These are phyloP conservation scores for Coenonympha arcania DNA, from an alignment of 2,888 invertebrate species.

Conservation along the genomic window DNA sequence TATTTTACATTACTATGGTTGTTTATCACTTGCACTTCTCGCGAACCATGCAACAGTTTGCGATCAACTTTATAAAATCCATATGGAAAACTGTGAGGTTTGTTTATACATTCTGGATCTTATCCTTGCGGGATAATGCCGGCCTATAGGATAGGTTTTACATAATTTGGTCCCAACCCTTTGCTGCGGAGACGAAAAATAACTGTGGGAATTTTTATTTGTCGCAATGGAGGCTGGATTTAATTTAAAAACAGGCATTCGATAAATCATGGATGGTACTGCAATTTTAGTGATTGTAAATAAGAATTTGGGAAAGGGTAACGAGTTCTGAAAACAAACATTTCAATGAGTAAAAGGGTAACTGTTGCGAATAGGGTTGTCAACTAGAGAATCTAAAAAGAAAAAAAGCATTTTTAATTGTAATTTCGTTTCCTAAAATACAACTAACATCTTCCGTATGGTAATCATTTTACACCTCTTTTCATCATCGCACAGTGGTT, in stretches of 20 bases:
- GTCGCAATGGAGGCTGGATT: conserved; percentile 43
- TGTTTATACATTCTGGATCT: conserved; percentile 71
- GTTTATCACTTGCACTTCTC: too few relatives aligned
- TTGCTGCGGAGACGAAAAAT: conserved; percentile 48
- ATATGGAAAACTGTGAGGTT: conserved; percentile 68
- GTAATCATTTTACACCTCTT: too few relatives aligned
- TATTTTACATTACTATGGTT: too few relatives aligned
- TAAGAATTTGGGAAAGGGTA: conserved; percentile 56
- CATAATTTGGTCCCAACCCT: conserved; percentile 67
- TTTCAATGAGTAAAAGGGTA: conserved; percentile 53
- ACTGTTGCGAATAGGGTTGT: conserved; percentile 38
- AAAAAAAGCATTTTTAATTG: too few relatives aligned
- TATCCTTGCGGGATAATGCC: conserved; percentile 71
- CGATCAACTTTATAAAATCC: conserved; percentile 60
- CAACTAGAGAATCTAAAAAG: neutral
- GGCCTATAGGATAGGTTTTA: conserved; percentile 69
- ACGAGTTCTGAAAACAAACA: conserved; percentile 67
- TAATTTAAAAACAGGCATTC: conserved; percentile 63
- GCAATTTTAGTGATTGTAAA: conserved; percentile 55
- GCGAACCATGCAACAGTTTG: conserved; percentile 64
- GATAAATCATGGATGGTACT: conserved; percentile 48
- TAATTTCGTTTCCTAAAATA: too few relatives aligned
- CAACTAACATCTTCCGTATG: too few relatives aligned
- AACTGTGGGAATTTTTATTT: conserved; percentile 46
- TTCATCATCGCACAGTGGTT: too few relatives aligned